These are phyloP conservation scores for Gambusia affinis DNA, from an alignment of 2,113 vertebrate genomes.

Conservation along the genomic window DNA sequence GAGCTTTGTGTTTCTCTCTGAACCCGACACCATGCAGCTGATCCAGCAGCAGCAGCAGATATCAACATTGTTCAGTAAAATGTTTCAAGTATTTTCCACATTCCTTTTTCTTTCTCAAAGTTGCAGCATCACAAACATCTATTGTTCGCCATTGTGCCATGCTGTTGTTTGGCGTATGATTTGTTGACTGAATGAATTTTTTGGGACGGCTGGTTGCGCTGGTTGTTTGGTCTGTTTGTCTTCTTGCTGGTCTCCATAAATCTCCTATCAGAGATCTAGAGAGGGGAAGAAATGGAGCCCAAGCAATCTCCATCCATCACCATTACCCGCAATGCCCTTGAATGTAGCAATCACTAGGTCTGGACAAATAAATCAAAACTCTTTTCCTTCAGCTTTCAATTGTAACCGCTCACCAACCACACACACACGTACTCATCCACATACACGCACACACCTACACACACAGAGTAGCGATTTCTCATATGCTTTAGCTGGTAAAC, in stretches of 20 bases:
- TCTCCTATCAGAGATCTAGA: constrained; percentile 24
- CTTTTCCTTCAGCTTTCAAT: constrained; percentile 55
- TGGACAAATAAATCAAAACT: constrained; percentile 71
- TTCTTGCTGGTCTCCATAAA: constrained; percentile 13
- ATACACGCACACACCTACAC: background rate
- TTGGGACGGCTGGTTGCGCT: background rate
- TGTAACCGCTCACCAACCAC: constrained; percentile 34
- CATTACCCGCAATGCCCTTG: constrained; percentile 73
- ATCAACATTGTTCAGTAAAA: too few species aligned
- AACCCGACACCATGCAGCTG: constrained; percentile 11
- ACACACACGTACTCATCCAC: constrained; percentile 2
- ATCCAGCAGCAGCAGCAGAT: background rate
- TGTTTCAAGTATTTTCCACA: too few species aligned
- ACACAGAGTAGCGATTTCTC: background rate
- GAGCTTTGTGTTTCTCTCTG: background rate
- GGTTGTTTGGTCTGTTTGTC: constrained; percentile 26
- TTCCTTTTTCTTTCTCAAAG: too few species aligned
- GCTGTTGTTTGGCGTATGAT: background rate
- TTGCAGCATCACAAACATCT: too few species aligned
- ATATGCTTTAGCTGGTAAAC: constrained; percentile 27
- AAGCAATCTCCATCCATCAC: constrained; percentile 71
- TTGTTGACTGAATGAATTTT: background rate
- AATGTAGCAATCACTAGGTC: constrained; percentile 67
- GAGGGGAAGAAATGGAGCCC: constrained; percentile 13
- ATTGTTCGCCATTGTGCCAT: background rate